phyloP scores from a whole-genome alignment of 2,888 invertebrate genomes.

The Megastigmus dorsalis region DNA sequence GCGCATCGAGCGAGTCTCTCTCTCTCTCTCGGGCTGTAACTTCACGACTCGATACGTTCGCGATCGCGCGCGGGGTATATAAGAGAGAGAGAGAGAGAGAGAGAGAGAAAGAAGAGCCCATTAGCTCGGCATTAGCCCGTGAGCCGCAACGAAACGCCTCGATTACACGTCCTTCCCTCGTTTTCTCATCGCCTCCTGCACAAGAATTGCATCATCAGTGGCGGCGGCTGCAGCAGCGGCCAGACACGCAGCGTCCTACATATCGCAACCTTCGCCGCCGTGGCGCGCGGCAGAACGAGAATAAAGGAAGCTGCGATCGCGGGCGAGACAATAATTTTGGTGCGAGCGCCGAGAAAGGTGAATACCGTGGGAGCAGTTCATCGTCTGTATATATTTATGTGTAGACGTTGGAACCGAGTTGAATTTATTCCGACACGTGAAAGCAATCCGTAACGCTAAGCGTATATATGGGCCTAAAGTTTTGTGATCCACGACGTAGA shows the following conservation, averaged over 20 bases:
- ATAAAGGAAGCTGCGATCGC: neutral
- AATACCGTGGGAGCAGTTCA: slow-evolving; percentile 69
- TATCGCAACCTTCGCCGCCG: slow-evolving; percentile 18
- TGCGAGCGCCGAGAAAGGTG: slow-evolving; percentile 34
- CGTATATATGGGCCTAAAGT: slow-evolving; percentile 16
- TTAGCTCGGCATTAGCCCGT: slow-evolving; percentile 10
- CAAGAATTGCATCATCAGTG: slow-evolving; percentile 27
- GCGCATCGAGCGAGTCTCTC: too few relatives aligned
- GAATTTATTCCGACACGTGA: slow-evolving; percentile 68
- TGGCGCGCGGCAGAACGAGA: too few relatives aligned
- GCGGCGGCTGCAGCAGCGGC: too few relatives aligned
- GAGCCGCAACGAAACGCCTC: slow-evolving; percentile 26
- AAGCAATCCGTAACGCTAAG: slow-evolving; percentile 65
- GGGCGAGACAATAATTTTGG: neutral
- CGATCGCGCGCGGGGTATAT: too few relatives aligned
- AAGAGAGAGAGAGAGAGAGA: too few relatives aligned
- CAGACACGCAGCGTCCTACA: slow-evolving; percentile 14
- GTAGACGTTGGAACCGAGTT: slow-evolving; percentile 60
- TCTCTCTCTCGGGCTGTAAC: too few relatives aligned
- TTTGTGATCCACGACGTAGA: slow-evolving; percentile 47
- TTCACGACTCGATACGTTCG: too few relatives aligned
- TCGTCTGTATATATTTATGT: neutral
- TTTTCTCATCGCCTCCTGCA: slow-evolving; percentile 13
- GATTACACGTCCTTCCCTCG: slow-evolving; percentile 29
- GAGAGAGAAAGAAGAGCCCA: too few relatives aligned